These are phyloP conservation scores for Pheosia tremula DNA, from an alignment of 2,888 invertebrate species.

Conservation along the genomic window DNA sequence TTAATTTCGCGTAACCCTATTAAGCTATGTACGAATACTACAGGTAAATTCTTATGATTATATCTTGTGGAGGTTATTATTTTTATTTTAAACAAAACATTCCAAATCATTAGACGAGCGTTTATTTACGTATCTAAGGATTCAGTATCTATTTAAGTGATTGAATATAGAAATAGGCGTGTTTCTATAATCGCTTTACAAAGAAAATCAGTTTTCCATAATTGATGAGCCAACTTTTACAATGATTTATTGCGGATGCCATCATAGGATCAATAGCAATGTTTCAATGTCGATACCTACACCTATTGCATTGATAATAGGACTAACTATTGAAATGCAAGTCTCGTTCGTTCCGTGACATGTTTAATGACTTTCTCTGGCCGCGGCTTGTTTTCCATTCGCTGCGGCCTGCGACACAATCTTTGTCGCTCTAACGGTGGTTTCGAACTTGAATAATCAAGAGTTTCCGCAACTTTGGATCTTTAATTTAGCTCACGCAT, in stretches of 20 bases:
- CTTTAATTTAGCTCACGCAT: constrained; percentile 60
- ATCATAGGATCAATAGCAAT: constrained; percentile 27
- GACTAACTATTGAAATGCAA: constrained; percentile 59
- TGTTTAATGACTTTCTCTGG: constrained; percentile 81
- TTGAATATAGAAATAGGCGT: no score
- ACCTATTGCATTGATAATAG: constrained; percentile 45
- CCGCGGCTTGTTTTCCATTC: constrained; percentile 62
- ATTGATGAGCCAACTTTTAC: constrained; percentile 32
- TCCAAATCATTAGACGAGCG: no score
- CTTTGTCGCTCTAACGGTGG: constrained; percentile 53
- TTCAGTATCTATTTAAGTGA: no score
- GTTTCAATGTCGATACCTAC: constrained; percentile 27
- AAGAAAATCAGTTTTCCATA: background rate
- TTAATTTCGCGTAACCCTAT: background rate
- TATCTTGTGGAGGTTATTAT: background rate
- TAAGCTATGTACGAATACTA: background rate
- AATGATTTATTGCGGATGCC: constrained; percentile 34
- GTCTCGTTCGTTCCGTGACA: constrained; percentile 56
- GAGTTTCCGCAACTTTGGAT: constrained; percentile 51
- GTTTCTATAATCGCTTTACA: no score
- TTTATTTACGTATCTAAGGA: no score
- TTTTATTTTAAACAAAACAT: no score
- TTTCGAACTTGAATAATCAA: constrained; percentile 35
- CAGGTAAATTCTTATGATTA: background rate
- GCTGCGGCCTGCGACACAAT: constrained; percentile 48